Conservation (phyloP, 1,140 invertebrate genomes). For the Popillia japonica region DNA sequence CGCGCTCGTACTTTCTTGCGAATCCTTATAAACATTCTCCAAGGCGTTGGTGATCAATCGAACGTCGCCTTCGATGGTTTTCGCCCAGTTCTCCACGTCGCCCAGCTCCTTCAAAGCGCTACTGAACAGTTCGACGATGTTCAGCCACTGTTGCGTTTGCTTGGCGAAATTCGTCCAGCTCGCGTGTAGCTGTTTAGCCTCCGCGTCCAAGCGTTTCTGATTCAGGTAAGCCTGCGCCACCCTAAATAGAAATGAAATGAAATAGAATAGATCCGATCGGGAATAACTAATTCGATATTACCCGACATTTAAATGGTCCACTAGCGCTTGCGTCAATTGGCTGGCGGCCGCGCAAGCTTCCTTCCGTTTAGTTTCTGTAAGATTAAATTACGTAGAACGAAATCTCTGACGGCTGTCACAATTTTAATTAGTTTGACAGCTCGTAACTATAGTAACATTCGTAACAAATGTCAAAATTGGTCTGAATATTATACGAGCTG, state of each 20-base stretch:
- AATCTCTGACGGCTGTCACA: no score
- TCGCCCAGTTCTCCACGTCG: constrained; percentile 98
- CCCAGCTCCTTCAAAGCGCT: constrained; percentile 97
- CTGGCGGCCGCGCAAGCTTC: constrained; percentile 92
- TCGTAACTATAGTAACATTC: no score
- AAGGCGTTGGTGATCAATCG: constrained; percentile 90
- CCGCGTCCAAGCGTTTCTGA: constrained; percentile 95
- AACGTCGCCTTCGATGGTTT: constrained; percentile 97
- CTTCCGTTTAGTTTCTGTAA: constrained; percentile 88
- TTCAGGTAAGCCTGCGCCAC: constrained; percentile 98
- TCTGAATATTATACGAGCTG: no score
- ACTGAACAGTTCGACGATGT: constrained; percentile 94
- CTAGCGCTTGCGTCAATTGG: constrained; percentile 90
- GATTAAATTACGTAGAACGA: constrained; percentile 45
- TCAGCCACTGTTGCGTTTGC: constrained; percentile 95
- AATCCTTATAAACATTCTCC: constrained; percentile 94
- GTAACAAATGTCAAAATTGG: no score
- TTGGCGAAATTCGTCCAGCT: constrained; percentile 95
- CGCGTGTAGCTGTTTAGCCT: constrained; percentile 95
- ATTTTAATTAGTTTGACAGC: no score
- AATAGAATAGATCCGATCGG: no score
- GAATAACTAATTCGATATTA: constrained; percentile 65
- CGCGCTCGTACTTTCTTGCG: constrained; percentile 56
- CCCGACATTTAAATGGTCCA: constrained; percentile 98
- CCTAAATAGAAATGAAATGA: no score